Evolutionary conservation across 2,113 vertebrate species (phyloP).

Genomic region (Pollachius pollachius): DNA sequence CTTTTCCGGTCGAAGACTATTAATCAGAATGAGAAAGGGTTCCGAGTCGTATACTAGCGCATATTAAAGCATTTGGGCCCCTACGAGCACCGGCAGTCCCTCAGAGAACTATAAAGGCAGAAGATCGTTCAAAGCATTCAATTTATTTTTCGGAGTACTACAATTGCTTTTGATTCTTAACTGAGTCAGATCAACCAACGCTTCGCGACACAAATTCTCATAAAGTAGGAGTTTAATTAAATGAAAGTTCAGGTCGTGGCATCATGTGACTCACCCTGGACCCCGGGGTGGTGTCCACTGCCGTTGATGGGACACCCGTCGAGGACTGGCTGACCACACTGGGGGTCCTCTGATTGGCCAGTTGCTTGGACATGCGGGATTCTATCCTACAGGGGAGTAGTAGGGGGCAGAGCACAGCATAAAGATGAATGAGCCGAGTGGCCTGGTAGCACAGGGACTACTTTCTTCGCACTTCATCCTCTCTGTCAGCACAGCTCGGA

Average conservation of each 20-base stretch:
- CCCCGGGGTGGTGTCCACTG: conserved; percentile 76
- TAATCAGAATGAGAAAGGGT: conserved; percentile 39
- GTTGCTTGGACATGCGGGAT: conserved; percentile 87
- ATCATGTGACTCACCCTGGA: conserved; percentile 78
- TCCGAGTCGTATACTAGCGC: background rate
- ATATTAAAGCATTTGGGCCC: conserved; percentile 35
- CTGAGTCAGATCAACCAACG: background rate
- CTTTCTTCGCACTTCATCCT: background rate
- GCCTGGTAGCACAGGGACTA: no score
- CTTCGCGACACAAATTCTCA: no score
- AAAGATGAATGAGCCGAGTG: no score
- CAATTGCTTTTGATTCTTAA: background rate
- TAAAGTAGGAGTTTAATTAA: no score
- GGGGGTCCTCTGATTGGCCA: conserved; percentile 84
- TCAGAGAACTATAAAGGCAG: background rate
- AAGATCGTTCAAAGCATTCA: background rate
- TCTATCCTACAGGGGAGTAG: conserved; percentile 70
- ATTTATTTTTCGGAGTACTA: background rate
- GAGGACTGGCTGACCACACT: conserved; percentile 92
- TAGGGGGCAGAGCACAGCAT: conserved; percentile 3
- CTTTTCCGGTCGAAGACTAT: conserved; percentile 26
- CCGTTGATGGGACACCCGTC: conserved; percentile 80
- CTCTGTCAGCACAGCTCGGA: conserved; percentile 12
- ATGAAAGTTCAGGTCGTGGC: background rate
- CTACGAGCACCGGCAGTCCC: background rate